A percentile compares a stretch with the other conserved stretches of the same genome.
Evolutionary conservation across 2,113 vertebrate genomes (phyloP).

Genomic region (Rana temporaria): DNA sequence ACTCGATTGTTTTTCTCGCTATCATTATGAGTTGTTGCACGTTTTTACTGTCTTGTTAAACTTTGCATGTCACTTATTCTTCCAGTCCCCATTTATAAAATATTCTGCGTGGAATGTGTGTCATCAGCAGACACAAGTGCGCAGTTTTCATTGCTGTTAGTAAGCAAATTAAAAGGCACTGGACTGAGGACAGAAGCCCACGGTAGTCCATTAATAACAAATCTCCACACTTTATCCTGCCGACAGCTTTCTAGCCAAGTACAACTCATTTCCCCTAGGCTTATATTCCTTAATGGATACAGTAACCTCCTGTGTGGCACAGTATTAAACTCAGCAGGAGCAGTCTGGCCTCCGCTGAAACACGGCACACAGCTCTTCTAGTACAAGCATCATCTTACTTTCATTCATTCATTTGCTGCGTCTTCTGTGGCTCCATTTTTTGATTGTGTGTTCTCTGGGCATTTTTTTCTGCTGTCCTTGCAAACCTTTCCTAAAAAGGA

Average conservation of each 20-base stretch:
- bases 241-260: slow-evolving; percentile 35
- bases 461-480: too few species aligned
- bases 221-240: slow-evolving; percentile 15
- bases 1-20: slow-evolving; percentile 3
- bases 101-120: slow-evolving; percentile 15
- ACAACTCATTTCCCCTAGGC: slow-evolving; percentile 8
- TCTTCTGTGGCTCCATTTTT: too few species aligned
- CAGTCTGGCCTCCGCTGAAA: too few species aligned
- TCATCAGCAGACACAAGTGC: slow-evolving; percentile 15
- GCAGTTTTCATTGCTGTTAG: slow-evolving; percentile 20
- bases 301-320: slow-evolving; percentile 18
- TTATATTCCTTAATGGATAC: slow-evolving; percentile 27
- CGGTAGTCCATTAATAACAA: slow-evolving; percentile 46
- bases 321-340: not conserved
- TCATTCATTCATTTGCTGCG: too few species aligned
- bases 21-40: not conserved
- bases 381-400: too few species aligned
- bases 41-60: slow-evolving; percentile 12
- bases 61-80: slow-evolving; percentile 24
- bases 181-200: slow-evolving; percentile 43
- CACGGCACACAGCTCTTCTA: too few species aligned
- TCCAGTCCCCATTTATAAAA: slow-evolving; percentile 23
- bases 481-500: too few species aligned
- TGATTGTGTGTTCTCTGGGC: too few species aligned
- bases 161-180: slow-evolving; percentile 46